Evolutionary conservation across 2,113 vertebrate genomes (phyloP).

Genomic region (Sitta europaea): DNA sequence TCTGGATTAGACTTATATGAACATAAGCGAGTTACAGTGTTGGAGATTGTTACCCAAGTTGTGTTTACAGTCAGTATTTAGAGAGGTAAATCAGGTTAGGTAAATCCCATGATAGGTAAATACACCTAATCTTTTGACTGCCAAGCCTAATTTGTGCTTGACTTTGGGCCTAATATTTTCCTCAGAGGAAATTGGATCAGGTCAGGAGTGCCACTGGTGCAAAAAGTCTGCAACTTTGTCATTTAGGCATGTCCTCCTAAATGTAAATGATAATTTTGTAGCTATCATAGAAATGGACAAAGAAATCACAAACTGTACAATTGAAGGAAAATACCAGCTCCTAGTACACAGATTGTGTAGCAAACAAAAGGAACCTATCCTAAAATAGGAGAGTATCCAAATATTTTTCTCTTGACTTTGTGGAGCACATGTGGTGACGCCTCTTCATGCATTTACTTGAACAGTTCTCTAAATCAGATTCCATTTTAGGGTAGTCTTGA

Average conservation of each 20-base stretch:
- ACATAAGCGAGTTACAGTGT: accelerated
- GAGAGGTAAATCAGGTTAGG: not conserved
- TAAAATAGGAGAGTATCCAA: conserved; percentile 12
- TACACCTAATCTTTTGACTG: not conserved
- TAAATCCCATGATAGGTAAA: not conserved
- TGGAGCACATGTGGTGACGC: not conserved
- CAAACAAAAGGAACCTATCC: conserved; percentile 4
- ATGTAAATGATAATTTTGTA: not conserved
- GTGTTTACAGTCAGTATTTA: not conserved
- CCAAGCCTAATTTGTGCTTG: not conserved
- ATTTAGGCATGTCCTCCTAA: not conserved
- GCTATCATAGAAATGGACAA: not conserved
- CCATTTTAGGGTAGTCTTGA: conserved; percentile 6
- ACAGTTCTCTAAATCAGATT: conserved; percentile 29
- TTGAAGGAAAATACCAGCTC: not conserved
- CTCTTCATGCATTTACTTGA: conserved; percentile 12
- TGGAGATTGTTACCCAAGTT: not conserved
- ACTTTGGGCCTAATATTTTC: not conserved
- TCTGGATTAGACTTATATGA: not conserved
- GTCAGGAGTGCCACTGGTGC: not conserved
- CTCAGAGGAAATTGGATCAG: not conserved
- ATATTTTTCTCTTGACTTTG: conserved; percentile 11
- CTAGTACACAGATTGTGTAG: not conserved
- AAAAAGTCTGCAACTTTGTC: not conserved
- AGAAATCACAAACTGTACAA: not conserved